Conservation (phyloP, 1,140 invertebrate species). For the Nautilus pompilius region DNA sequence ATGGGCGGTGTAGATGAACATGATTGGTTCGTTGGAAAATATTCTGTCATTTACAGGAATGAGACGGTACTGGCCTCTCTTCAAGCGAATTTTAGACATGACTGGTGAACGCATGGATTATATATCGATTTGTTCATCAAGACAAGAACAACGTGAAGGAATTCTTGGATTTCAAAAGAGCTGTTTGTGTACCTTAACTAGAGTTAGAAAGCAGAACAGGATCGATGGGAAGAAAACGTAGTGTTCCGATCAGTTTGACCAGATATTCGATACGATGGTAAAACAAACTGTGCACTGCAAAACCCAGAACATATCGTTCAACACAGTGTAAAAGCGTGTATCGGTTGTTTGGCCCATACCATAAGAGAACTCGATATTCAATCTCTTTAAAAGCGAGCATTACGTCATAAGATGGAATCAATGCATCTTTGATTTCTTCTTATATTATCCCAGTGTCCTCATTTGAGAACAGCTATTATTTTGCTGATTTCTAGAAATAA, state of each 20-base stretch:
- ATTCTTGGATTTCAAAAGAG: neutral
- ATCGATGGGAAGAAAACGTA: neutral
- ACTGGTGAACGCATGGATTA: neutral
- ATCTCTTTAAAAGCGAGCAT: too few species aligned
- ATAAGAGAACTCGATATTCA: too few species aligned
- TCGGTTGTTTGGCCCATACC: too few species aligned
- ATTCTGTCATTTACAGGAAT: neutral
- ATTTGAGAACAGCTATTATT: too few species aligned
- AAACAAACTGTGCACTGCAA: neutral
- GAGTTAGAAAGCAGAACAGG: neutral
- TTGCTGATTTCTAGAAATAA: too few species aligned
- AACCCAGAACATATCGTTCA: neutral
- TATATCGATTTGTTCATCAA: neutral
- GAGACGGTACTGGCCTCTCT: neutral
- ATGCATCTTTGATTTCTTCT: too few species aligned
- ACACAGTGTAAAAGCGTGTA: too few species aligned
- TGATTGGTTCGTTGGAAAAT: neutral
- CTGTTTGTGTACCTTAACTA: neutral
- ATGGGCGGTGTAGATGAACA: neutral
- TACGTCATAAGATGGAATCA: too few species aligned
- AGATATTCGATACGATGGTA: neutral
- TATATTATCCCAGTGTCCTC: too few species aligned
- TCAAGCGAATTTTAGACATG: neutral
- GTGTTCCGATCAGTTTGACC: neutral
- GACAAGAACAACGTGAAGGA: neutral